Evolutionary conservation across 2,888 invertebrate genomes (phyloP).

Genomic region (Eudemis profundana): DNA sequence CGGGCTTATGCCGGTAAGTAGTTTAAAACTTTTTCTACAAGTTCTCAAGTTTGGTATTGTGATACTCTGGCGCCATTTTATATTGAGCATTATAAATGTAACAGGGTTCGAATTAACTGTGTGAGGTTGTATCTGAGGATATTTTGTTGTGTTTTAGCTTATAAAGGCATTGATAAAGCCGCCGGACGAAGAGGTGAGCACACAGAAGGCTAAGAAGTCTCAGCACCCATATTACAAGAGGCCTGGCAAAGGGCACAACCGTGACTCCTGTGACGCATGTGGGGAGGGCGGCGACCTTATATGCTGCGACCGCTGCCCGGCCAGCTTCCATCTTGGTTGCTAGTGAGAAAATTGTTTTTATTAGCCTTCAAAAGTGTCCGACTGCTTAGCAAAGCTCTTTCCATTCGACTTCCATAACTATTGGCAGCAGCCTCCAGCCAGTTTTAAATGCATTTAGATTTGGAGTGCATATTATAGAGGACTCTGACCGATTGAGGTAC

Average conservation of each 20-base stretch:
- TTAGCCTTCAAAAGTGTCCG: no score
- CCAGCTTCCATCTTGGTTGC: conserved; percentile 97
- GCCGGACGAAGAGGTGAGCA: conserved; percentile 90
- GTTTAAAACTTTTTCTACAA: conserved; percentile 57
- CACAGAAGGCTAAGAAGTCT: conserved; percentile 85
- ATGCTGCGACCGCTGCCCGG: conserved; percentile 98
- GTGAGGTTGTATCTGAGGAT: conserved; percentile 35
- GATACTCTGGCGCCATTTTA: conserved; percentile 64
- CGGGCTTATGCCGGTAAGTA: conserved; percentile 94
- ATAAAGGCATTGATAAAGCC: conserved; percentile 95
- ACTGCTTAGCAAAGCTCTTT: no score
- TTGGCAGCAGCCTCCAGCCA: no score
- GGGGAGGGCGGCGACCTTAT: conserved; percentile 97
- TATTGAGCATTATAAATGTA: conserved; percentile 28
- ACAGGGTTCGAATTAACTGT: conserved; percentile 15
- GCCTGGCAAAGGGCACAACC: conserved; percentile 95
- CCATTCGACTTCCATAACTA: no score
- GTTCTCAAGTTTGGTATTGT: conserved; percentile 47
- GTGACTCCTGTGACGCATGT: conserved; percentile 97
- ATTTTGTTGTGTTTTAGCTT: conserved; percentile 85
- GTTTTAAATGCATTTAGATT: no score
- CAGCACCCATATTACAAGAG: conserved; percentile 94
- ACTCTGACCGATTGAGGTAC: no score
- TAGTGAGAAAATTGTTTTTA: conserved; percentile 94
- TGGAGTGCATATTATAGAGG: no score